Evolutionary conservation across 2,888 invertebrate species (phyloP).

Genomic region (Baronia brevicornis): DNA sequence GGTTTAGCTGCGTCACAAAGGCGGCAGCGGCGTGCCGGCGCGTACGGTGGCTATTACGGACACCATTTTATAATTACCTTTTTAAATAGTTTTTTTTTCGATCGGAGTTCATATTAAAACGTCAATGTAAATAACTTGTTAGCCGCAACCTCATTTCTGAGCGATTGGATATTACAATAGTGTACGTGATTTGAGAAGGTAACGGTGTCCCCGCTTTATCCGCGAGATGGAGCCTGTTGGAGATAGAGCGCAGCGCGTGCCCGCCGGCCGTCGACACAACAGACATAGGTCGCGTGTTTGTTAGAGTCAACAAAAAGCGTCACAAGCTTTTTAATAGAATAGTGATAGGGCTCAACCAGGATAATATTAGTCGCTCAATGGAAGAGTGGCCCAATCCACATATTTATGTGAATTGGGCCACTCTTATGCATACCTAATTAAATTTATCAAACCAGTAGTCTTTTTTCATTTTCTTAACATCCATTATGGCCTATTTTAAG

Average conservation of each 20-base stretch:
- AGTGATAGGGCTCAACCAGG: too few species aligned
- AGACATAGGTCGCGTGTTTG: too few species aligned
- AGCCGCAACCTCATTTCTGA: constrained; percentile 76
- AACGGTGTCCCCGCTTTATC: constrained; percentile 73
- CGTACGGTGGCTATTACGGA: constrained; percentile 67
- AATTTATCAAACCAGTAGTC: too few species aligned
- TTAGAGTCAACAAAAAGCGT: too few species aligned
- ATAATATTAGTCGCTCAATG: too few species aligned
- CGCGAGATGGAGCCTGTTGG: constrained; percentile 63
- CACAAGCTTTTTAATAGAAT: too few species aligned
- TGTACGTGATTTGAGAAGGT: constrained; percentile 76
- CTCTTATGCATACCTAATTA: too few species aligned
- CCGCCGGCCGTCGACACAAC: constrained; percentile 6
- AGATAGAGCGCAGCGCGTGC: constrained; percentile 34
- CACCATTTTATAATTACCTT: constrained; percentile 71
- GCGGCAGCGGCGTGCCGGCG: constrained; percentile 54
- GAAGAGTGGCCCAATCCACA: too few species aligned
- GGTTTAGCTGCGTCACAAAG: constrained; percentile 70
- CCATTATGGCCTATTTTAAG: too few species aligned
- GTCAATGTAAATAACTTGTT: constrained; percentile 77
- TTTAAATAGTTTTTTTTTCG: constrained; percentile 74
- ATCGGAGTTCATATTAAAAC: constrained; percentile 69
- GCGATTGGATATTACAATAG: constrained; percentile 76
- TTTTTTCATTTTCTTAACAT: too few species aligned
- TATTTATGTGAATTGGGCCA: too few species aligned